Evolutionary conservation across 2,888 invertebrate genomes (phyloP), one percentile per base, ranked within the genome.

Genomic region (Watsonalla binaria): DNA sequence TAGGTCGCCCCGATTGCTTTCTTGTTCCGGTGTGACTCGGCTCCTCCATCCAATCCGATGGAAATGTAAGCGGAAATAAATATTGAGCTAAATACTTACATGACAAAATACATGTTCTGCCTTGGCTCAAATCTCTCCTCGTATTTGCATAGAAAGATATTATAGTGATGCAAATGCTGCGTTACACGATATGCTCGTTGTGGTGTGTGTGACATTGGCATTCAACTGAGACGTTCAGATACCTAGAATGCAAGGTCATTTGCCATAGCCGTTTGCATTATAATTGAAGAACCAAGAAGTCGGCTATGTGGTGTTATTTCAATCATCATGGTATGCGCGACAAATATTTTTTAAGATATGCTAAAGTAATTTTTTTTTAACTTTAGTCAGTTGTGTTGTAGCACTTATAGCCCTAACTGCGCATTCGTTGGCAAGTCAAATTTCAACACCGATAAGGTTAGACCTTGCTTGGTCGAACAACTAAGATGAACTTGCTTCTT

Each of bases 201-300:
- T 58, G 67, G 72, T 76, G 70, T 71, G 67, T 60, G 68, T 78
- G 78, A 75, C 79, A 84, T 84, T 86, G 85, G 80, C 84, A 86
- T 84, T 86, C 84, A 85, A 78, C 76, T 84, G 79, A 81, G 80
- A 81, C 86, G 78, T 66, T 74, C 65, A 68, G 76, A 72, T 79
- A 81, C 74, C 70, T 78, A 78, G 79, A 77, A 75, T 66, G 73
- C 80, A 82, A 83, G 82, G 83, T 76, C 80, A 78, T 71, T 70
- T 68, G 64, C 72, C 64, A 72, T 79, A 78, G 72, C 65, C 62
- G 72, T 73, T 72, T 67, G 68, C 68, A 72, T 74, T 74, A 62
- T 72, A 74, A 77, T 80, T 70, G 68, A 59, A 65, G 65, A 58
- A 64, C 55, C 58, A 54, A 62, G 54, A 42, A 11, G 5, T 42